Base-by-base conservation (phyloP, 2,113 vertebrate genomes). In the Mus spicilegus region DNA sequence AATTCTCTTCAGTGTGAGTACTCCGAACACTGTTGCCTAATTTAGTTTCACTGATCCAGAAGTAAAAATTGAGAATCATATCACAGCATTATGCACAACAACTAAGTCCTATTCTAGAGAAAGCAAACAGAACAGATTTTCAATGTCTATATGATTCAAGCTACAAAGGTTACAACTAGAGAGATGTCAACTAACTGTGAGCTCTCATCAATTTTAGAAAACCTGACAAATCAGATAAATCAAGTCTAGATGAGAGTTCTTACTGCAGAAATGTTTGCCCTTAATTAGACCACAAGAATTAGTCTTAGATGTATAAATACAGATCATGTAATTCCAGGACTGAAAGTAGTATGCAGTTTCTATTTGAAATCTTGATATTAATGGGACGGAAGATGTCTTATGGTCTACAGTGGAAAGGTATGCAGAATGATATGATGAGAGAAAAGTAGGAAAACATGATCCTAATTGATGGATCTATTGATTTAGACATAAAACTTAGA, bases 11-110 rank as follows among this genome's bases (percentile, higher is more conserved):
- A 91, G 20, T 36, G 7, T 46, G 75, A 92, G 28, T 49, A 22
- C 17, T 72, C 46, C 67, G 49, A 67, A 33, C 16, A 17, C 8
- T 70, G 33, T 5, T 84, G 5, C 39, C n/a, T 89, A 72, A 89
- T 93, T 94, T 76, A 56, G 36, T 77, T 80, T 75, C 36, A 33
- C 42, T 92, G 76, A 88, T 61, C 33, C 58, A 92, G 26, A 88
- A 93, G 28, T 73, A 90, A 96, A 93, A 69, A 63, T 16, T 67
- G 67, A 95, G 94, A 84, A 76, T 54, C 73, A 3, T 61, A 89
- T 75, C 10, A n/a, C 4, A 85, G 3, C 17, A 70, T 49, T 69
- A 96, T 39, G 36, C 17, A 30, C 8, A 76, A 58, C 8, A 63
- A 36, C 78, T 70, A 90, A 96, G 42, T 3, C 10, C 51, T 85